Evolutionary conservation across 2,797 vertebrate genomes (phyloP), one percentile per base, ranked within the genome.

Genomic region (Falco peregrinus): DNA sequence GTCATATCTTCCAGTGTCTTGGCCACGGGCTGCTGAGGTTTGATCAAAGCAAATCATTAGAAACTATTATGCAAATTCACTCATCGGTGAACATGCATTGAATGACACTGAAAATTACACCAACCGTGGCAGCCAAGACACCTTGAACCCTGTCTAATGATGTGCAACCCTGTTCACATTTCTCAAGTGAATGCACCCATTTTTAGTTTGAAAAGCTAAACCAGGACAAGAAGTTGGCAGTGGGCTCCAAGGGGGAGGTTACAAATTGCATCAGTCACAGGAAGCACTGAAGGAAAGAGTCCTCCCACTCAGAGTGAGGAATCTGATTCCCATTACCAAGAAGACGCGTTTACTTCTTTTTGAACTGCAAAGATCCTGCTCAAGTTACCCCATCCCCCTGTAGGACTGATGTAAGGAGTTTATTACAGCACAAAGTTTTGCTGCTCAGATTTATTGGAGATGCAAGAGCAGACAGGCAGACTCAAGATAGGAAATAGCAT

Each of bases 391-490:
- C 84, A 67, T 56, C 16, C 43, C 59, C n/a, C 64, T 75, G 8
- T 21, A 80, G 67, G 33, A 80, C 48, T 56, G 25, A 8, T 75
- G 47, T 73, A 51, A 53, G 64, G 67, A 87, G 54, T 87, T 88
- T 87, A 67, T 82, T 79, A 57, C 39, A 67, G 80, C 67, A 64
- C 56, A 37, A 84, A 73, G 67, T 80, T 92, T 56, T 87, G 70
- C 86, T 82, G 67, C 60, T 70, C 47, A 74, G 79, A 88, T 76
- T 94, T 95, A 76, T 41, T 79, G 86, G 77, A 69, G 80, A 43
- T 51, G 48, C 47, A 89, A 57, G 64, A 93, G 89, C 89, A 96
- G 94, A 92, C 81, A 77, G 86, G 45, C 90, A 92, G 85, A 33
- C 78, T 85, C 4, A 1, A 39, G 45, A 84, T 67, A 94, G 94